Base-by-base conservation (phyloP, 2,797 vertebrate genomes). In the Selene dorsalis region DNA sequence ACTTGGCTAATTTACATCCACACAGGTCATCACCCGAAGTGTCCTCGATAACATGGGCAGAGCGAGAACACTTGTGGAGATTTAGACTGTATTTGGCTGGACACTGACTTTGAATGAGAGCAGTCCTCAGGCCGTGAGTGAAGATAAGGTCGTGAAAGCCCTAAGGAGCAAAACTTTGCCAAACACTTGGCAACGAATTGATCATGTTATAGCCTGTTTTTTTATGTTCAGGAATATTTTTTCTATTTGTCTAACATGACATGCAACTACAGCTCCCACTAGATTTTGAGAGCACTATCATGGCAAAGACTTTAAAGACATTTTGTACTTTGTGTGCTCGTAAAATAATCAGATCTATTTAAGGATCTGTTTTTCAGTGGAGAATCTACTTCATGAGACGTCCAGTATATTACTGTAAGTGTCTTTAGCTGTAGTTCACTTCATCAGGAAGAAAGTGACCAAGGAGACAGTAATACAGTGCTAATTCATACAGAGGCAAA, bases 401-500 rank as follows among this genome's bases (percentile, higher is more conserved):
- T 67, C 62, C 48, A 38, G 59, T 43, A 58, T 75, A 59, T 60
- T 71, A 60, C 72, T 69, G 39, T 17, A 30, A 39, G 32, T 2
- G 18, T 45, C 71, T 73, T 16, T 48, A 30, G 20, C 59, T 48
- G 1, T 56, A 59, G 77, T 79, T 82, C 28, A 80, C 75, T 64
- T 70, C 32, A 75, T 50, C 24, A 62, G 58, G 41, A 84, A 77
- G 58, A 86, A 78, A 87, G 38, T 76, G 71, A 73, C 72, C 85
- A 80, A 89, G 82, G 80, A 84, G 78, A 84, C 66, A 61, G 73
- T 76, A 76, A 79, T 81, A 60, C 73, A 63, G 59, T 66, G 67
- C 71, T 84, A 88, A 72, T 87, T 84, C 77, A 77, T 74, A 67
- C 60, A 47, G 56, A 73, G 14, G 69, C 59, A 84, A 77, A 82